Percentiles rank a stretch among this genome's conserved stretches.
phyloP scores from a whole-genome alignment of 2,888 invertebrate species.

The Dicyrtoma fusca region DNA sequence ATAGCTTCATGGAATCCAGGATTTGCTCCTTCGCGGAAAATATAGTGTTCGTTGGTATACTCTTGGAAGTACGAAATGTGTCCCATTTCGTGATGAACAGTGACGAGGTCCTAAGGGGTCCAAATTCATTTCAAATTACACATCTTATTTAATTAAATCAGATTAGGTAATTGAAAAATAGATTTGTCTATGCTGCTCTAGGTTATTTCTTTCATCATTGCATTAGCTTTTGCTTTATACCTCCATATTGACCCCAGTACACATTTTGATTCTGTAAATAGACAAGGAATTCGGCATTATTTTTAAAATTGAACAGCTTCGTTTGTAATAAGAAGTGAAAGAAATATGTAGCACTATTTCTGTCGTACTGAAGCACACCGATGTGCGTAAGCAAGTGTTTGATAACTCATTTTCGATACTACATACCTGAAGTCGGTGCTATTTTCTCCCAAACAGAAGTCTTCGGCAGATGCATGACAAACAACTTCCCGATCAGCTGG shows the following conservation, averaged over 20 bases:
- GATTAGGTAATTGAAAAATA: not conserved
- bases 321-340: too few species aligned
- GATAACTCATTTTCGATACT: not conserved
- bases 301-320: not conserved
- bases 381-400: not conserved
- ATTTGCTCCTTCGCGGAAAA: slow-evolving; percentile 77
- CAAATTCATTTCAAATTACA: slow-evolving; percentile 4
- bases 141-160: not conserved
- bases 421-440: slow-evolving; percentile 51
- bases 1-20: slow-evolving; percentile 64
- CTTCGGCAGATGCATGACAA: slow-evolving; percentile 52
- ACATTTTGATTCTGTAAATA: slow-evolving; percentile 38
- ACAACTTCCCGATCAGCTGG: slow-evolving; percentile 65
- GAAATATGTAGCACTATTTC: too few species aligned
- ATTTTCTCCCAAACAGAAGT: slow-evolving; percentile 49
- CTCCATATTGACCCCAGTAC: slow-evolving; percentile 30
- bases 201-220: too few species aligned
- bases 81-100: slow-evolving; percentile 76
- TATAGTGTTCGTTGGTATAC: slow-evolving; percentile 72
- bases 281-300: not conserved
- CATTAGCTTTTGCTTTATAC: too few species aligned
- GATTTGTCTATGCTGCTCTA: not conserved
- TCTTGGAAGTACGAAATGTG: slow-evolving; percentile 73
- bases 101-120: slow-evolving; percentile 66
- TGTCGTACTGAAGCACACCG: too few species aligned